Conservation (phyloP, 2,888 invertebrate species). For the Thysanoteuthis rhombus region DNA sequence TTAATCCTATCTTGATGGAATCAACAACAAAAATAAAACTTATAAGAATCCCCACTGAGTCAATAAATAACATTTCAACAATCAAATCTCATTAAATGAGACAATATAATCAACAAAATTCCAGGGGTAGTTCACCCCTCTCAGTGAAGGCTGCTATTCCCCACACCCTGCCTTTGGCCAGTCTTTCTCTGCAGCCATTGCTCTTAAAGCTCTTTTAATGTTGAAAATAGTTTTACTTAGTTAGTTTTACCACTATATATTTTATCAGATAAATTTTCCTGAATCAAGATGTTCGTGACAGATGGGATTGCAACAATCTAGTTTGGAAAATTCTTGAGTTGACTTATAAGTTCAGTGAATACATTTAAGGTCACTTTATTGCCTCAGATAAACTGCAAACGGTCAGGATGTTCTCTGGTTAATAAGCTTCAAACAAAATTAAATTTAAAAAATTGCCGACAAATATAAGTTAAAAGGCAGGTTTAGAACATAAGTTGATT, state of each 20-base stretch:
- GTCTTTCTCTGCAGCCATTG: no score
- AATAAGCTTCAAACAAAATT: not conserved
- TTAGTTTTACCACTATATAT: no score
- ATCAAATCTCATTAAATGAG: no score
- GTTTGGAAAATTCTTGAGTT: not conserved
- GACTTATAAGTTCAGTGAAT: not conserved
- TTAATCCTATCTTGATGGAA: no score
- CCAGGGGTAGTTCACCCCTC: no score
- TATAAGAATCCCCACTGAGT: no score
- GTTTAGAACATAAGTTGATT: not conserved
- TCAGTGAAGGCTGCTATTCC: no score
- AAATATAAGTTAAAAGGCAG: not conserved
- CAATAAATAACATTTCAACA: no score
- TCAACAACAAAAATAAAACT: no score
- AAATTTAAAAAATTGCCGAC: not conserved
- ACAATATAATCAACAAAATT: no score
- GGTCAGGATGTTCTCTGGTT: not conserved
- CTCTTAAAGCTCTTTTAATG: not conserved
- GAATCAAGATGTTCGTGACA: not conserved
- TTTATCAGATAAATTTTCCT: not conserved
- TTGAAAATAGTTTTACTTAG: not conserved
- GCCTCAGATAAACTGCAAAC: not conserved
- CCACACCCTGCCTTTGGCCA: no score
- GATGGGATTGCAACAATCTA: not conserved
- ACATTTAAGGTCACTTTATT: not conserved